Conservation (phyloP, 2,113 vertebrate species). For the Mustela nigripes region DNA sequence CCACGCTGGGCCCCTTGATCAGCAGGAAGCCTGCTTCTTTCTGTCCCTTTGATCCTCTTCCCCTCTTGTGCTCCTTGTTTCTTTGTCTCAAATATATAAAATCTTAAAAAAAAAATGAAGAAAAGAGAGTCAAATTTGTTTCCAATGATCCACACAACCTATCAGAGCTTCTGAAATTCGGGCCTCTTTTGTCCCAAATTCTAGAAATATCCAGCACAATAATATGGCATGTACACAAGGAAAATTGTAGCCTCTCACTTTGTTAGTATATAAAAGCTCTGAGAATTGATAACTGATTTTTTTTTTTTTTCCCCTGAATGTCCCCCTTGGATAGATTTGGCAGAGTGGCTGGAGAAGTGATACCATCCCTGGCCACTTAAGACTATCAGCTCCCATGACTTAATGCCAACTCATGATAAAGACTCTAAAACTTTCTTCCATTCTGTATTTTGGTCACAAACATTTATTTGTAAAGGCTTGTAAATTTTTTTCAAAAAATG, state of each 20-base stretch:
- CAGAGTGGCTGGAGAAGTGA: slow-evolving; percentile 60
- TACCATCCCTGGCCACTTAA: slow-evolving; percentile 58
- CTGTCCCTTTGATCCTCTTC: too few relatives aligned
- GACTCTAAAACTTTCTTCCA: slow-evolving; percentile 87
- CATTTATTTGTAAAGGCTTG: slow-evolving; percentile 84
- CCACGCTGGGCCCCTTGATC: too few relatives aligned
- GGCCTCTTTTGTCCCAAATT: background rate
- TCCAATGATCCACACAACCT: background rate
- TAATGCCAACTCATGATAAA: slow-evolving; percentile 81
- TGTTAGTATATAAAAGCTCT: slow-evolving; percentile 75
- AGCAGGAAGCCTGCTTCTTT: too few relatives aligned
- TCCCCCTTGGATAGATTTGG: slow-evolving; percentile 65
- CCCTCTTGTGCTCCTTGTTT: too few relatives aligned
- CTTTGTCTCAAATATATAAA: too few relatives aligned
- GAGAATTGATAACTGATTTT: slow-evolving; percentile 57
- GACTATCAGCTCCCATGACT: slow-evolving; percentile 81
- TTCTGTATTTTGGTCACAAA: slow-evolving; percentile 84
- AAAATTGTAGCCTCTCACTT: background rate
- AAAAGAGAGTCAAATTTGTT: background rate
- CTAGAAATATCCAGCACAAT: background rate
- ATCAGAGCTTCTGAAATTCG: background rate
- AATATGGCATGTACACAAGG: background rate
- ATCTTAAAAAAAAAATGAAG: too few relatives aligned
- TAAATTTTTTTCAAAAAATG: slow-evolving; percentile 77
- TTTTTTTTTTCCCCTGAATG: slow-evolving; percentile 50